Base-by-base conservation (phyloP, 1,140 invertebrate genomes). In the Ganaspis sp. region DNA sequence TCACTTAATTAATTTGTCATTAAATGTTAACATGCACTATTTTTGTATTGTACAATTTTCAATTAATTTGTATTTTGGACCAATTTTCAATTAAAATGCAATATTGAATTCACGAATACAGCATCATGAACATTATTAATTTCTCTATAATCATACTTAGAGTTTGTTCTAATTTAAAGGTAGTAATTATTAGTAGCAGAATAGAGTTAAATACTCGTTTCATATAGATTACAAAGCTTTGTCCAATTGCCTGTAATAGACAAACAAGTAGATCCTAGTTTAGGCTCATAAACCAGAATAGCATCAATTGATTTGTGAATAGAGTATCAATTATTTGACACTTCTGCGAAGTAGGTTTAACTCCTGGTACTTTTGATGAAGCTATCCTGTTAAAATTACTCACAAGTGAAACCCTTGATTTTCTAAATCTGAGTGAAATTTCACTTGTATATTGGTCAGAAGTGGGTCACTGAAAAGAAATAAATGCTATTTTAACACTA, bases 241-340 rank as follows among this genome's bases (percentile, higher is more conserved):
- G 58, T n/a, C 9, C 58, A n/a, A 64, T n/a, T 29, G 12, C 58
- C 23, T n/a, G 29, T 64, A 64, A 64, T 64, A 29, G 58, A 64
- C 58, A 64, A 26, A 15, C 58, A 64, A 29, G 58, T 12, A 26
- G 58, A 29, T 64, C 23, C 58, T 64, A 64, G 58, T 29, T 64
- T 64, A 64, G 23, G 58, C 58, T 64, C 58, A 64, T 64, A 64
- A 64, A n/a, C 58, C 23, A 23, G 53, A 23, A 64, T 29, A 29
- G 6, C 23, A 64, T 64, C 58, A 26, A 64, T 64, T 64, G 58
- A 64, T 64, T 64, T 29, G 58, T 21, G 23, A 64, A 64, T n/a
- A 15, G 58, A 64, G 23, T 29, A 64, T 29, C 58, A 34, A 12
- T 29, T 64, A n/a, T 11, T 9, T 58, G 5, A 26, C 58, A 64